Base-by-base conservation (phyloP, 2,888 invertebrate genomes). In the Caenorhabditis sp. region DNA sequence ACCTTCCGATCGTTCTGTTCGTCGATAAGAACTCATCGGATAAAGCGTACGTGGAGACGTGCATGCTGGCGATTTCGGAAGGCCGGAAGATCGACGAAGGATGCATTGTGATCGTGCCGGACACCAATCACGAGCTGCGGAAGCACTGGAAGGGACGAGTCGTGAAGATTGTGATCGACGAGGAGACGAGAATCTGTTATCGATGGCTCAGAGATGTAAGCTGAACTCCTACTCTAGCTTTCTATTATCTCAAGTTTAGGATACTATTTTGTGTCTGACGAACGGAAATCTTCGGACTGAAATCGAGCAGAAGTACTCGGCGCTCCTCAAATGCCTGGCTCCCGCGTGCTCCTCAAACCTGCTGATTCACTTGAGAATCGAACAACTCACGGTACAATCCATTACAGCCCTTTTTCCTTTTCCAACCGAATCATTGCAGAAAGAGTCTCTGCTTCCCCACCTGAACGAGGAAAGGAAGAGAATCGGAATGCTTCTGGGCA, bases 181-280 rank as follows among this genome's bases (percentile, higher is more conserved):
- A 80, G 20, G 80, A 77, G 43, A 68, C 71, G 6, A 13, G 77
- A n/a, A 71, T 74, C 26, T 61, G 66, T 24, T 66, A 71, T 24
- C 32, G 50, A 2, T 71, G 59, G 6, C 37, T 80, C 1, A 20
- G 80, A 65, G 65, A 58, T 15, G 63, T 68, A 6, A 52, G 63
- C 17, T 1, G 6, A 1, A 9, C 37, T 53, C 43, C 41, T 39
- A 45, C 15, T 43, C 4, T n/a, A 20, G 17, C 32, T 32, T 37
- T 15, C 15, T 6, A 22, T 20, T 45, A 8, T 50, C 50, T 50
- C 53, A 65, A n/a, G n/a, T n/a, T n/a, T n/a, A n/a, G 41, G 68
- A 68, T 11, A 50, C 59, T 32, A 71, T 52, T 7, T 27, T 71
- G 2, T 71, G 70, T 11, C 30, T 71, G 1, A 35, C 61, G 15